phyloP scores from a whole-genome alignment of 2,797 vertebrate species.

The Poecilia picta region DNA sequence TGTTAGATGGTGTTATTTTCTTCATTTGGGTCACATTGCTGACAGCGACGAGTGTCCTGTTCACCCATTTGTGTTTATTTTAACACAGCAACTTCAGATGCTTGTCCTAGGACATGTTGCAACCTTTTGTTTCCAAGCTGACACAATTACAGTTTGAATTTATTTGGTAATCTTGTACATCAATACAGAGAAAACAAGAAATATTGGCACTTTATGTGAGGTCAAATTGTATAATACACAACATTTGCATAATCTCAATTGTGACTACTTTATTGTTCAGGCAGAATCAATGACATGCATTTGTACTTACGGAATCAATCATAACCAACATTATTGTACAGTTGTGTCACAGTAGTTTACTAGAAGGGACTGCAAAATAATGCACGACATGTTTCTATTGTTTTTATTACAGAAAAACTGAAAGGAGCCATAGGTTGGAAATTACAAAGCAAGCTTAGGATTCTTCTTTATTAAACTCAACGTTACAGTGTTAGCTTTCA shows the following conservation, averaged over 20 bases:
- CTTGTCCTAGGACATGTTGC: not conserved
- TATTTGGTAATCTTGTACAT: conserved; percentile 30
- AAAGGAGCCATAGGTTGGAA: not conserved
- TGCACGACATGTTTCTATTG: not conserved
- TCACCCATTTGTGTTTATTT: not conserved
- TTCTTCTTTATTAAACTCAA: not conserved
- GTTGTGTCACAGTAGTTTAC: not conserved
- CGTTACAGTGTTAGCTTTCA: not conserved
- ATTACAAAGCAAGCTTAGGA: too few species aligned
- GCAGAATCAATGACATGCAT: not conserved
- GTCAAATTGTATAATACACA: conserved; percentile 32
- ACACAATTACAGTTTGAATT: conserved; percentile 22
- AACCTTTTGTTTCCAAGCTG: not conserved
- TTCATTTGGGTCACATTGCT: not conserved
- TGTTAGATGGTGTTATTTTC: not conserved
- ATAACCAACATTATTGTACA: conserved; percentile 7
- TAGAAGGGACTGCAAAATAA: not conserved
- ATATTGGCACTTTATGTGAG: conserved; percentile 18
- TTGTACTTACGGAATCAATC: conserved; percentile 2
- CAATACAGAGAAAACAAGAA: conserved; percentile 43
- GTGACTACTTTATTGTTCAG: not conserved
- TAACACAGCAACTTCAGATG: not conserved
- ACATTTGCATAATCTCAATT: conserved; percentile 32
- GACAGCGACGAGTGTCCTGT: not conserved
- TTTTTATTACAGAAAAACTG: not conserved